phyloP scores from a whole-genome alignment of 2,113 vertebrate species.

The Clupea harengus region DNA sequence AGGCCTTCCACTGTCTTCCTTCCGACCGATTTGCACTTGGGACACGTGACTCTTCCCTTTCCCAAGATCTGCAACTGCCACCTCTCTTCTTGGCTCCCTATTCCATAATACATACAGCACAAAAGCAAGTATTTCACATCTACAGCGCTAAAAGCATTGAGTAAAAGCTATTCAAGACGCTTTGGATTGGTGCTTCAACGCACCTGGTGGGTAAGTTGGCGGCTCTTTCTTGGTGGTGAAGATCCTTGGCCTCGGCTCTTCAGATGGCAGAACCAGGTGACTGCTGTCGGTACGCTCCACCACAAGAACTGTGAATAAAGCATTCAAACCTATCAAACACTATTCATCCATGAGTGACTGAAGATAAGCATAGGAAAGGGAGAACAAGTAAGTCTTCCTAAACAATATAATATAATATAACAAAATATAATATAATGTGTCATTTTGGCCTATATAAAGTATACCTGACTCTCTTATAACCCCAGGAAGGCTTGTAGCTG shows the following conservation, averaged over 20 bases:
- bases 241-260: constrained; percentile 59
- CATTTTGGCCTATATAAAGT: background rate
- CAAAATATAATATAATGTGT: background rate
- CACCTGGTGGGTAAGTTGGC: constrained; percentile 78
- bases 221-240: constrained; percentile 73
- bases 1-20: constrained; percentile 93
- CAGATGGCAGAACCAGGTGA: constrained; percentile 51
- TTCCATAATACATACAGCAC: constrained; percentile 30
- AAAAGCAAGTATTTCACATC: background rate
- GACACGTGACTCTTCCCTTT: constrained; percentile 87
- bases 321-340: background rate
- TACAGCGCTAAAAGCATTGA: too few species aligned
- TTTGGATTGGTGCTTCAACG: background rate
- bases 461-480: constrained; percentile 54
- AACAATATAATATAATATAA: too few species aligned
- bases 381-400: too few species aligned
- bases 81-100: constrained; percentile 86
- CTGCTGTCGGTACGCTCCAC: constrained; percentile 67
- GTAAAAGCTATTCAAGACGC: too few species aligned
- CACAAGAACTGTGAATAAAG: constrained; percentile 38
- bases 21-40: constrained; percentile 88
- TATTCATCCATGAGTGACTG: background rate
- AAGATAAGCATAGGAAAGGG: background rate
- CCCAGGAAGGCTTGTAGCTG: constrained; percentile 47
- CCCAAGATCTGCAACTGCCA: constrained; percentile 92